Evolutionary conservation across 2,113 vertebrate genomes (phyloP).

Genomic region (Edolisoma coerulescens): DNA sequence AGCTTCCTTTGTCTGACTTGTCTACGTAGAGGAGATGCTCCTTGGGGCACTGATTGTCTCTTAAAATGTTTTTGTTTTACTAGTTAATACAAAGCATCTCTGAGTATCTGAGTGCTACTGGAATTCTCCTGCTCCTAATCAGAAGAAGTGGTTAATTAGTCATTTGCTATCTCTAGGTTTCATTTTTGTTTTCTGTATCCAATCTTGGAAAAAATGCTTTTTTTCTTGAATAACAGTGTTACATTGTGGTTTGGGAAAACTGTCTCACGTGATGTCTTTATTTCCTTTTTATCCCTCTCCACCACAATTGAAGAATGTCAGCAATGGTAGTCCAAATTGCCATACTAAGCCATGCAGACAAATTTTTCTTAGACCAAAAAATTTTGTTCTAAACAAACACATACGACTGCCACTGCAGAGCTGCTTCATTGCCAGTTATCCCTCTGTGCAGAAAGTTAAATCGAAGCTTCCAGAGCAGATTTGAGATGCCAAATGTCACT

Average conservation of each 20-base stretch:
- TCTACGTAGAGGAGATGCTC: not conserved
- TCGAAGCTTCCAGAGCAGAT: not conserved
- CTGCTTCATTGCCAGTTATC: not conserved
- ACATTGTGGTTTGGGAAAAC: not conserved
- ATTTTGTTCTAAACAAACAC: not conserved
- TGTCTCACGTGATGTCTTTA: not conserved
- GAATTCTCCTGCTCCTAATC: not conserved
- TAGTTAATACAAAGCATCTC: not conserved
- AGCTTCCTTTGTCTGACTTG: slow-evolving; percentile 10
- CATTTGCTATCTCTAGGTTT: not conserved
- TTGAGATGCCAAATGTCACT: not conserved
- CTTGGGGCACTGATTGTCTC: not conserved
- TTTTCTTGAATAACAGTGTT: not conserved
- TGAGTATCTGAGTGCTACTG: not conserved
- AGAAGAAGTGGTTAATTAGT: slow-evolving; percentile 3
- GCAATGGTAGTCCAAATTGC: not conserved
- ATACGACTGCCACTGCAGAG: not conserved
- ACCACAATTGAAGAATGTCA: not conserved
- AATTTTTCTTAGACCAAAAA: not conserved
- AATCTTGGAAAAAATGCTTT: not conserved
- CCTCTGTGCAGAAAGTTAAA: not conserved
- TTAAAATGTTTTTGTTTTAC: not conserved
- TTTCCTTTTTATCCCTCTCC: not conserved
- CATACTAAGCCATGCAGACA: not conserved
- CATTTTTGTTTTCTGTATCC: not conserved